Base-by-base conservation (phyloP, 2,113 vertebrate species). In the Atractosteus spatula region DNA sequence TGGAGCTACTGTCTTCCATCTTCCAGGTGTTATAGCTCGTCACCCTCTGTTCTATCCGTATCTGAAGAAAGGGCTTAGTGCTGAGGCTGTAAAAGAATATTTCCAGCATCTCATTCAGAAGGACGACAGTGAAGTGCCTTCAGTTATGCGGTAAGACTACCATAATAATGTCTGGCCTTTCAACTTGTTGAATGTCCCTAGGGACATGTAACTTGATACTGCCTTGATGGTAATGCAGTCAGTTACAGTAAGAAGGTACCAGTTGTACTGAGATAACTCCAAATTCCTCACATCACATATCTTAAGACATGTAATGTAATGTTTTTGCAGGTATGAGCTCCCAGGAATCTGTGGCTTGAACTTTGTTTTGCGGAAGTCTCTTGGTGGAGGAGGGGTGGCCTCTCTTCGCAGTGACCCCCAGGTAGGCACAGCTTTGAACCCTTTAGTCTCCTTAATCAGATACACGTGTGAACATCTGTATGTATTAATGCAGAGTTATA, bases 351-450 rank as follows among this genome's bases (percentile, higher is more conserved):
- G 91, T 68, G 90, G 83, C 57, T 88, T 97, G 77, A 97, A 95
- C 82, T 97, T 96, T 12, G 82, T 96, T 73, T 84, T 97, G 77
- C 92, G 81, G 81, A 92, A 88, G 73, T 92, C 91, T 3, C 90
- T 96, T 62, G 93, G 94, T 55, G 94, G 94, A 67, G 91, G 95
- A 82, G 93, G 95, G 41, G 77, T 91, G 76, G 91, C 92, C 17
- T 96, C 94, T 17, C 83, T 95, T 62, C 92, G 94, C 84, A 96
- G 91, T 76, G 94, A 96, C 82, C 94, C 94, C 74, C 93, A 96
- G 91, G 93, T 92, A 89, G n/a, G 72, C 77, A 68, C 78, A 74
- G 29, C 29, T 29, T 1, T 29, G 29, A 29, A 29, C 29, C 29
- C 29, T 29, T 29, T 29, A 29, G 29, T 29, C 0, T 29, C 29